These are phyloP conservation scores for Carcinoscorpius rotundicauda DNA, from an alignment of 1,140 invertebrate species.

Conservation along the genomic window DNA sequence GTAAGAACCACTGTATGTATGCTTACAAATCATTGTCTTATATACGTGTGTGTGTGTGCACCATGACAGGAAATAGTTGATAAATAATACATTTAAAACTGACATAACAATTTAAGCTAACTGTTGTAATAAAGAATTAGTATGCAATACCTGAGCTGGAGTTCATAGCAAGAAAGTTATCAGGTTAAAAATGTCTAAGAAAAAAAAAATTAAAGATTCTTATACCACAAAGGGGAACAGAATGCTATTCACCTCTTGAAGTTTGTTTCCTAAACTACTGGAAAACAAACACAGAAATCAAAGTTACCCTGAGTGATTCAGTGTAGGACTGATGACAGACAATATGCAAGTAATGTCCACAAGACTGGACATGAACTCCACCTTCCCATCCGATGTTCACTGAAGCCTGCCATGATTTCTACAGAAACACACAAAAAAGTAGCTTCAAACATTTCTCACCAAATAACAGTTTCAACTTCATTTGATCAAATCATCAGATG, in stretches of 20 bases:
- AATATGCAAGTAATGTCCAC: conserved; percentile 88
- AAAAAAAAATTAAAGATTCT: conserved; percentile 9
- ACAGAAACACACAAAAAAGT: conserved; percentile 23
- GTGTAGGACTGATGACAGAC: conserved; percentile 84
- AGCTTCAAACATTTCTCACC: conserved; percentile 7
- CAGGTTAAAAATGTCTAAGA: conserved; percentile 20
- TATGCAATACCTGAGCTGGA: too few relatives aligned
- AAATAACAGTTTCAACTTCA: not conserved
- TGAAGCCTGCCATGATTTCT: conserved; percentile 68
- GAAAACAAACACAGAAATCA: not conserved
- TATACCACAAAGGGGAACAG: too few relatives aligned
- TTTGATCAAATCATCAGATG: too few relatives aligned
- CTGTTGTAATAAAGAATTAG: too few relatives aligned
- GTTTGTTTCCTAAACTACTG: not conserved
- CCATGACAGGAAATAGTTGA: too few relatives aligned
- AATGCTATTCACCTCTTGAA: too few relatives aligned
- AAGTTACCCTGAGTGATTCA: conserved; percentile 51
- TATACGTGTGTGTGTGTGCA: not conserved
- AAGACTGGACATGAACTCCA: conserved; percentile 88
- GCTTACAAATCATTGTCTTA: too few relatives aligned
- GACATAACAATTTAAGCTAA: too few relatives aligned
- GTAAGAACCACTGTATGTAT: too few relatives aligned
- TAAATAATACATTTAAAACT: too few relatives aligned
- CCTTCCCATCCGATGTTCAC: conserved; percentile 84
- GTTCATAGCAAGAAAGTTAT: too few relatives aligned